Conservation (phyloP, 2,888 invertebrate genomes). For the Gymnoscelis rufifasciata region DNA sequence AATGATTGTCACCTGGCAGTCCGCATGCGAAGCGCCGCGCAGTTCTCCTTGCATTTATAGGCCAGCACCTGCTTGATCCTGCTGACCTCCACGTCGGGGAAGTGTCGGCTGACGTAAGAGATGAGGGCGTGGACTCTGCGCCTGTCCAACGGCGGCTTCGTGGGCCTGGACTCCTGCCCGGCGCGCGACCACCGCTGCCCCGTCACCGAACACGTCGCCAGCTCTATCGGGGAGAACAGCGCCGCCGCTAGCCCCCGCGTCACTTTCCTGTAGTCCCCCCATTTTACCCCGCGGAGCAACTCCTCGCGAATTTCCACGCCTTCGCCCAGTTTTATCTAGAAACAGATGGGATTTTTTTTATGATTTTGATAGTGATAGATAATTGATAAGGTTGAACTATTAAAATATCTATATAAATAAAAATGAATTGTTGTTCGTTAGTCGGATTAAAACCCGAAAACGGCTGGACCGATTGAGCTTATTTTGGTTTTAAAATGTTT, state of each 20-base stretch:
- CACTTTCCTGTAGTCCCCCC: conserved; percentile 86
- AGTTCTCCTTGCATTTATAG: conserved; percentile 88
- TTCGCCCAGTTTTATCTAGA: conserved; percentile 84
- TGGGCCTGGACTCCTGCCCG: conserved; percentile 85
- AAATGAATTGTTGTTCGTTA: too few relatives aligned
- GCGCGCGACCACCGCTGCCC: conserved; percentile 88
- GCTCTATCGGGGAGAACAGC: conserved; percentile 84
- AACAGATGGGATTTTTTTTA: conserved; percentile 9
- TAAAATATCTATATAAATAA: too few relatives aligned
- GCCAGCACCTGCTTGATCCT: conserved; percentile 87
- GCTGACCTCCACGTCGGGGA: conserved; percentile 86
- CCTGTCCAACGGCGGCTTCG: conserved; percentile 85
- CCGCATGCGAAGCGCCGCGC: conserved; percentile 86
- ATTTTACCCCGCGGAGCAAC: conserved; percentile 84
- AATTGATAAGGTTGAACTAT: too few relatives aligned
- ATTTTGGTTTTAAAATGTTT: too few relatives aligned
- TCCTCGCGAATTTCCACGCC: conserved; percentile 86
- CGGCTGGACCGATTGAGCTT: too few relatives aligned
- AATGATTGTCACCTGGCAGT: conserved; percentile 79
- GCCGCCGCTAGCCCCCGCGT: conserved; percentile 86
- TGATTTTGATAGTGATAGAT: too few relatives aligned
- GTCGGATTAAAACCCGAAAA: too few relatives aligned
- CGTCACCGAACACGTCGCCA: conserved; percentile 86
- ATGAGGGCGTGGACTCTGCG: conserved; percentile 87
- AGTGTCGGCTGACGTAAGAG: conserved; percentile 85